A percentile compares a stretch with the other conserved stretches of the same genome.
phyloP scores from a whole-genome alignment of 2,113 vertebrate species.

The Circaetus gallicus region DNA sequence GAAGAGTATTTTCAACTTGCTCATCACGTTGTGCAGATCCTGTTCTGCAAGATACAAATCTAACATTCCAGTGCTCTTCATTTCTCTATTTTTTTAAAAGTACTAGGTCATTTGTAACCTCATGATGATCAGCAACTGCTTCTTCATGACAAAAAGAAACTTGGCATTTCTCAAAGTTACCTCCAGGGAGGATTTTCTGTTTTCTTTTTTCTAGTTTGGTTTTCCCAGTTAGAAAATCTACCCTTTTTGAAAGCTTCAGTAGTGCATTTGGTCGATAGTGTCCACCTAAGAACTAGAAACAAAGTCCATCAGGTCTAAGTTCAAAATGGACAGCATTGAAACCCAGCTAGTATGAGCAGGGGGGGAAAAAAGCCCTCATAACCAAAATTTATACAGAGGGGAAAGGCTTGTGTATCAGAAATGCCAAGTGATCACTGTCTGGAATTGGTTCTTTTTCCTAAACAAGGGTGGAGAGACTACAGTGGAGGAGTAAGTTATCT shows the following conservation, averaged over 20 bases:
- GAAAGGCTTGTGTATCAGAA: neutral
- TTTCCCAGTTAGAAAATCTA: neutral
- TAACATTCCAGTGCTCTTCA: neutral
- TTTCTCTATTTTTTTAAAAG: neutral
- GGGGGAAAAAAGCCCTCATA: rapidly evolving
- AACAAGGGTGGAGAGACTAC: neutral
- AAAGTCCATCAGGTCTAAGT: neutral
- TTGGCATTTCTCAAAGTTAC: neutral
- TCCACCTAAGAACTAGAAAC: neutral
- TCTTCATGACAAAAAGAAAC: neutral
- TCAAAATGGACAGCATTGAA: neutral
- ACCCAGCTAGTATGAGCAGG: neutral
- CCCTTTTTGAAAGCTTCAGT: neutral
- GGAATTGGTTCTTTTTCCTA: neutral
- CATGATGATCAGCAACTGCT: neutral
- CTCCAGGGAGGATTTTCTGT: neutral
- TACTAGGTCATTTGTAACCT: neutral
- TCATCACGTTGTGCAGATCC: neutral
- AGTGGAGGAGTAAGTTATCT: neutral
- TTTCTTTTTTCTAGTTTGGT: neutral
- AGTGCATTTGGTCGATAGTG: neutral
- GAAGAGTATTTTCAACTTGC: neutral
- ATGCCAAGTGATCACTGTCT: neutral
- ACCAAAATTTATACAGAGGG: neutral
- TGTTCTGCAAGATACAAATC: neutral